Conservation (phyloP, 1,140 invertebrate species). For the Helicoverpa armigera region DNA sequence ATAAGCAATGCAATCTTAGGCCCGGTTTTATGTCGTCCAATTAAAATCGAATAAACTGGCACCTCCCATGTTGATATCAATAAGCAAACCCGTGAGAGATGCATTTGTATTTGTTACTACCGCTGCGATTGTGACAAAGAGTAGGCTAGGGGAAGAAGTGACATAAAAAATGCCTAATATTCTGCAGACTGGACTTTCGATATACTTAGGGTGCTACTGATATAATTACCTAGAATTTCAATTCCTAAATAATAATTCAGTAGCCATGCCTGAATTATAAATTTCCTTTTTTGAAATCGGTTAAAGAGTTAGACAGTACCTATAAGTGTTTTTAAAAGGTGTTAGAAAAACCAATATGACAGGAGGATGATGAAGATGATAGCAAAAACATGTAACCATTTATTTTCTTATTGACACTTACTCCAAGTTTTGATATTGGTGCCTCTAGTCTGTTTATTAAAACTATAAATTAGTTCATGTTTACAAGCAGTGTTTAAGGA, state of each 20-base stretch:
- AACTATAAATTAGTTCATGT: background rate
- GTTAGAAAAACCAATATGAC: too few species aligned
- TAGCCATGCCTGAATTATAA: too few species aligned
- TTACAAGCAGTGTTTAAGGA: background rate
- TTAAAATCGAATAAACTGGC: constrained; percentile 75
- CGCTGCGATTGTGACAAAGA: constrained; percentile 63
- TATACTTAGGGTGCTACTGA: too few species aligned
- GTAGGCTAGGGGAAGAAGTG: constrained; percentile 15
- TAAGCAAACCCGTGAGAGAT: constrained; percentile 68
- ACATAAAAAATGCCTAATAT: background rate
- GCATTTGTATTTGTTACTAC: constrained; percentile 70
- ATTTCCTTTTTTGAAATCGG: too few species aligned
- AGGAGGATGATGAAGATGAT: too few species aligned
- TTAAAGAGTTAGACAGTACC: too few species aligned
- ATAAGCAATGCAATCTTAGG: constrained; percentile 18
- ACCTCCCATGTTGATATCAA: constrained; percentile 78
- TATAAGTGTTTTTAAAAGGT: too few species aligned
- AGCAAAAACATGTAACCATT: background rate
- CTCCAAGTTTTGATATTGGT: background rate
- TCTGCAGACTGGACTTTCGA: too few species aligned
- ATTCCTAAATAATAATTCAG: too few species aligned
- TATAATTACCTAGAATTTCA: too few species aligned
- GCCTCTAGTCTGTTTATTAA: background rate
- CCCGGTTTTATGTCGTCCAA: constrained; percentile 62
- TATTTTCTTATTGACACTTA: background rate